Evolutionary conservation across 2,113 vertebrate genomes (phyloP).

Genomic region (Oenanthe oenanthe): DNA sequence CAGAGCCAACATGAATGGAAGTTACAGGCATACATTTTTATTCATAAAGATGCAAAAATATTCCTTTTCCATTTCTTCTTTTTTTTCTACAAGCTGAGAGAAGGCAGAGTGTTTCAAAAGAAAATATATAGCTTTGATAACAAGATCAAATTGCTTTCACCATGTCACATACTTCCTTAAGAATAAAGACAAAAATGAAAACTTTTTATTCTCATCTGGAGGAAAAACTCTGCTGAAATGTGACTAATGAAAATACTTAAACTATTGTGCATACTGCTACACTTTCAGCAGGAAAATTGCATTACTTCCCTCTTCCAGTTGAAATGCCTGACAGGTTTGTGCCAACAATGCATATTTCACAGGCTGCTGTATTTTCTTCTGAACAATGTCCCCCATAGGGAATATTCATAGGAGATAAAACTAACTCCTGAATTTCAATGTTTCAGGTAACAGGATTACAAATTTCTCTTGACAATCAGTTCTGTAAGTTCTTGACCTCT

Average conservation of each 20-base stretch:
- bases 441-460: background rate
- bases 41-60: background rate
- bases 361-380: background rate
- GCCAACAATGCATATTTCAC: background rate
- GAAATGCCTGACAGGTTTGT: background rate
- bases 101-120: background rate
- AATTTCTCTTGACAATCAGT: background rate
- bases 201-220: background rate
- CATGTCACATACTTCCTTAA: background rate
- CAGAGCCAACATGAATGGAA: background rate
- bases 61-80: background rate
- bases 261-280: background rate
- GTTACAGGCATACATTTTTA: background rate
- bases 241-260: background rate
- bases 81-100: background rate
- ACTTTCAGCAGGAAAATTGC: background rate
- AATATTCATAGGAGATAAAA: background rate
- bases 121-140: background rate
- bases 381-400: background rate
- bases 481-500: background rate
- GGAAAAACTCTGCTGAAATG: background rate
- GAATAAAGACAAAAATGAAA: background rate
- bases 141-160: background rate
- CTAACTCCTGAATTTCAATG: background rate
- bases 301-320: background rate